Percentiles rank a stretch among this genome's conserved stretches.
Conservation (phyloP, 2,888 invertebrate species). For the Sphaeridia pumilis region DNA sequence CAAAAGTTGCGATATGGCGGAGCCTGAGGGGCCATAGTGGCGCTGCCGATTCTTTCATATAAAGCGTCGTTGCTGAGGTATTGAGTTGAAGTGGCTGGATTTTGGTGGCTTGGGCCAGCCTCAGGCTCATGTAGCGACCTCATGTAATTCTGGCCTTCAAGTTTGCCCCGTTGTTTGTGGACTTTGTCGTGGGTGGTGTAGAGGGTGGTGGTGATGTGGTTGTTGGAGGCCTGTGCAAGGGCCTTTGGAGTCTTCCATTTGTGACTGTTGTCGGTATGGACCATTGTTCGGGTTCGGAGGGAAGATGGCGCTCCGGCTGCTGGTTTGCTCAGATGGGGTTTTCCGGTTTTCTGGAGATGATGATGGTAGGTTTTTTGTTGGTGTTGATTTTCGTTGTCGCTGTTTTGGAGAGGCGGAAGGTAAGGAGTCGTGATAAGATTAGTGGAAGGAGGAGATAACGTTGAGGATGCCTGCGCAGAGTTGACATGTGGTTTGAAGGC, state of each 20-base stretch:
- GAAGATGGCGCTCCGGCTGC: too few relatives aligned
- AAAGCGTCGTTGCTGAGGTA: neutral
- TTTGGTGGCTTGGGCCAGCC: neutral
- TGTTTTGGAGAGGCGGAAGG: neutral
- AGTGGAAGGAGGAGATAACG: neutral
- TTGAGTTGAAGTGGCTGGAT: too few relatives aligned
- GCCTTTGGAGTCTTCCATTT: too few relatives aligned
- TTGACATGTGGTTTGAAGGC: neutral
- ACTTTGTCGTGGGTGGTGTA: neutral
- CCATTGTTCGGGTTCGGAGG: too few relatives aligned
- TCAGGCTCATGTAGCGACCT: neutral
- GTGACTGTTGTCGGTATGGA: too few relatives aligned
- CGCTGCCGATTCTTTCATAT: neutral
- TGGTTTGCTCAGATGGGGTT: neutral
- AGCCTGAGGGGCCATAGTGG: neutral
- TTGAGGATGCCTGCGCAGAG: neutral
- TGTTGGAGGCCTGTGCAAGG: too few relatives aligned
- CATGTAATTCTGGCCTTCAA: neutral
- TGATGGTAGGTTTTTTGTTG: neutral
- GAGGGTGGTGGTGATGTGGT: too few relatives aligned
- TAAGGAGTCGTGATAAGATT: neutral
- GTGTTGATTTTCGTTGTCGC: neutral
- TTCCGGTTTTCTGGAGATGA: neutral
- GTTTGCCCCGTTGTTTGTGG: too few relatives aligned
- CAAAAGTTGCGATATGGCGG: constrained; percentile 17